Percentiles rank a stretch among this genome's conserved stretches.
Evolutionary conservation across 2,113 vertebrate species (phyloP).

Genomic region (Menura novaehollandiae): DNA sequence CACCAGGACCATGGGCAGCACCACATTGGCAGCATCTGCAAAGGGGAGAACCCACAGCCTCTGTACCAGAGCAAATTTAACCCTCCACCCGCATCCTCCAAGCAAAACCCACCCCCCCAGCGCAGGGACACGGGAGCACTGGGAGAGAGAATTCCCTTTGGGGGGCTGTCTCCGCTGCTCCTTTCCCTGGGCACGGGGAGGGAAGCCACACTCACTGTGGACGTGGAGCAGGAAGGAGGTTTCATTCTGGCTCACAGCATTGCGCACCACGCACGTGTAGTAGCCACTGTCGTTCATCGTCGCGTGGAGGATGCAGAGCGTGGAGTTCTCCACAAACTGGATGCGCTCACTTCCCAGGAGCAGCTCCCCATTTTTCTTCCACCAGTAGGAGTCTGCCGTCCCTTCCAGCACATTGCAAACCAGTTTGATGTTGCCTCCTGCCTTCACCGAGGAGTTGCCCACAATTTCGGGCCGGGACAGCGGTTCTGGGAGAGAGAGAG

Average conservation of each 20-base stretch:
- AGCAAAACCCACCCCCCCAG: rapidly evolving
- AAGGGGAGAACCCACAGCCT: neutral
- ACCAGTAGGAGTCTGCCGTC: neutral
- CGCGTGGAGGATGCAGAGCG: neutral
- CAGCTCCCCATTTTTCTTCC: neutral
- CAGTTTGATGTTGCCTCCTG: neutral
- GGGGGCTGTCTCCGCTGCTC: rapidly evolving
- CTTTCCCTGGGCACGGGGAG: rapidly evolving
- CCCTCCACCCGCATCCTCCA: neutral
- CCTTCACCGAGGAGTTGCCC: neutral
- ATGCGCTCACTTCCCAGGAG: neutral
- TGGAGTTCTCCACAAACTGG: neutral
- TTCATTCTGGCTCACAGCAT: neutral
- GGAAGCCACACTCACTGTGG: neutral
- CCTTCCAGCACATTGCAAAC: neutral
- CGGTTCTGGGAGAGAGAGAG: neutral
- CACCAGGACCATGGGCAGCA: neutral
- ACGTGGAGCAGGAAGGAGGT: conserved; percentile 19
- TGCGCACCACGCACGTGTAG: neutral
- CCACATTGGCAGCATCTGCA: neutral
- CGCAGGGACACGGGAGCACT: rapidly evolving
- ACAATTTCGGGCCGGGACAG: neutral
- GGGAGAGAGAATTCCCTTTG: rapidly evolving
- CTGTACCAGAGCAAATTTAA: neutral
- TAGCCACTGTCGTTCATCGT: neutral